Base-by-base conservation (phyloP, 2,113 vertebrate species). In the Pionites leucogaster region DNA sequence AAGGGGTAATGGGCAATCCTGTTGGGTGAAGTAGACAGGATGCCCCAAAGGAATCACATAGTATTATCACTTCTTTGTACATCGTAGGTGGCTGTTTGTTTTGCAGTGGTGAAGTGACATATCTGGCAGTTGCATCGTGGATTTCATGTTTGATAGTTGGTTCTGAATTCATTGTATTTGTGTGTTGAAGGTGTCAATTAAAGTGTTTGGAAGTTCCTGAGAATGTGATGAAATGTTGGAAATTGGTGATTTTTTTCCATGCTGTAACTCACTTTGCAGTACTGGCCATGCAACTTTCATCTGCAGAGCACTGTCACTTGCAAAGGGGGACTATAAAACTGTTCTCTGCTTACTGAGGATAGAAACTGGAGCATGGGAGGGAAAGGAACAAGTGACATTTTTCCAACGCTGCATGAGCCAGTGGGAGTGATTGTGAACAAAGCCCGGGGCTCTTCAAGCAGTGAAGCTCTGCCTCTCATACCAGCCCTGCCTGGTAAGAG, bases 361-460 rank as follows among this genome's bases (percentile, higher is more conserved):
- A 57, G 88, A 95, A 97, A 92, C 49, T 89, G 44, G 93, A 95
- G 72, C 91, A 89, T 20, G 62, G 76, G 46, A 91, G 39, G 57
- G 77, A 75, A 92, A 46, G 83, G 74, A 77, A 93, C 81, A 84
- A 95, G 92, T 81, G 83, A 84, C 28, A 16, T 82, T 94, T 92
- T 69, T 67, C 90, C 85, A 80, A 63, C 13, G 1, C 82, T 37
- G 70, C 84, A 37, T 64, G 93, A 97, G 62, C 92, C 90, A 65
- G 96, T 94, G 95, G 96, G 95, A 94, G 95, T 92, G 94, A 95
- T 74, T 93, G 90, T 1, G 63, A 95, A 92, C 88, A 85, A 93
- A 96, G 95, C 96, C 95, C 53, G 67, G 95, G 96, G 92, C 94
- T 90, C 94, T 93, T 80, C 68, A 95, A 94, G 82, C 88, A 88